A percentile compares a stretch with the other conserved stretches of the same genome.
Conservation (phyloP, 2,113 vertebrate species). For the Aptenodytes patagonicus region DNA sequence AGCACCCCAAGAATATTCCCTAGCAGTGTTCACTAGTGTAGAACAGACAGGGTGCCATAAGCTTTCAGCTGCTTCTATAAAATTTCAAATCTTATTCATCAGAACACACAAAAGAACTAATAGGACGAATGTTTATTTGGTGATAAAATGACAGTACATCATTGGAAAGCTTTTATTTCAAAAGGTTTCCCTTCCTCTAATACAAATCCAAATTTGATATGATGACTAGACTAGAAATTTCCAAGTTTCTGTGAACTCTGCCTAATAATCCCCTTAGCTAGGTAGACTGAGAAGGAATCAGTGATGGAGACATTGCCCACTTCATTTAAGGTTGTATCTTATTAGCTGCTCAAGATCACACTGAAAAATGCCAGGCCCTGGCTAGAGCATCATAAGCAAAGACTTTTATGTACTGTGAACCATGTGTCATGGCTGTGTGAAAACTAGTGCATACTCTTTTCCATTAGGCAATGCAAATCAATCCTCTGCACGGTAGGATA, state of each 20-base stretch:
- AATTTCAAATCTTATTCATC: neutral
- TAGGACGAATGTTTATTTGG: neutral
- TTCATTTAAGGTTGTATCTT: neutral
- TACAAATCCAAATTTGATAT: neutral
- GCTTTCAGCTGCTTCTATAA: neutral
- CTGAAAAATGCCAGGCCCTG: neutral
- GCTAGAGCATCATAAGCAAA: neutral
- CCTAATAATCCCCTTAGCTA: neutral
- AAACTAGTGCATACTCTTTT: neutral
- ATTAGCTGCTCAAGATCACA: neutral
- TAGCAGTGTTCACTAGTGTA: neutral
- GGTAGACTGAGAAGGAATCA: neutral
- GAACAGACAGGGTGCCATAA: neutral
- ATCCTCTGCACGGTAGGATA: neutral
- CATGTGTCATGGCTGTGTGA: accelerated
- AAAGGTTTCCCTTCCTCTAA: neutral
- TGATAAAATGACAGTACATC: neutral
- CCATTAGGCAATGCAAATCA: neutral
- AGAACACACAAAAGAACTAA: neutral
- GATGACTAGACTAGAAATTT: neutral
- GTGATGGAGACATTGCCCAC: neutral
- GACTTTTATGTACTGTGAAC: neutral
- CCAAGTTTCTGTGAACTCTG: neutral
- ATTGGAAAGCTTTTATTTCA: neutral
- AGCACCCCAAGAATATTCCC: neutral